Percentiles rank a stretch among this genome's conserved stretches.
These are phyloP conservation scores for Apostichopus leukothele DNA, from an alignment of 53 echinoderm and acorn worm species.

Conservation along the genomic window DNA sequence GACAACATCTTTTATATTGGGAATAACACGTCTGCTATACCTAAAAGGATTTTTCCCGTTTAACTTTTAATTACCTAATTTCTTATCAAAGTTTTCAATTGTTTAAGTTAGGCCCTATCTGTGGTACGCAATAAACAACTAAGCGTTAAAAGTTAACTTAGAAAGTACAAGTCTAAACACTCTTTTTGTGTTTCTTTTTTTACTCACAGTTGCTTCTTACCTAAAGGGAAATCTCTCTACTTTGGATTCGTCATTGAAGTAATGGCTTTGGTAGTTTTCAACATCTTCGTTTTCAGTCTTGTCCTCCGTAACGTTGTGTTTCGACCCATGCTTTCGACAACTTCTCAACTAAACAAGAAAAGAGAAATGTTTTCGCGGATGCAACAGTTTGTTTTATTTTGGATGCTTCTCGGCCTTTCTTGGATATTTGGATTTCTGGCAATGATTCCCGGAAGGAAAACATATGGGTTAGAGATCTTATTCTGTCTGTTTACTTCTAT, in stretches of 20 bases:
- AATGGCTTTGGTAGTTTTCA: neutral
- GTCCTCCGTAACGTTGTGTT: slow-evolving; percentile 6
- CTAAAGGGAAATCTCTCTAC: neutral
- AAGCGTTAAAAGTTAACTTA: no score
- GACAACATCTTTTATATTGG: no score
- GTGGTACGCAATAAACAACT: no score
- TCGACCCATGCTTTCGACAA: neutral
- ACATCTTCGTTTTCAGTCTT: neutral
- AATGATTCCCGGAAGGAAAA: neutral
- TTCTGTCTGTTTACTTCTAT: slow-evolving; percentile 9
- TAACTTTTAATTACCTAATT: no score
- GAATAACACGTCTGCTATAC: no score
- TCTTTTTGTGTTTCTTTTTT: no score
- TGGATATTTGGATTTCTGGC: slow-evolving; percentile 20
- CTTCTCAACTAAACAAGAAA: neutral
- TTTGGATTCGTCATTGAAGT: neutral
- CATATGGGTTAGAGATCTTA: neutral
- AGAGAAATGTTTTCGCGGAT: slow-evolving; percentile 15
- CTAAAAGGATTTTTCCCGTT: no score
- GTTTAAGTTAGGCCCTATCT: no score
- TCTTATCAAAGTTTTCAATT: no score
- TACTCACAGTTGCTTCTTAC: neutral
- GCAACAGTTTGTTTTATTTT: slow-evolving; percentile 23
- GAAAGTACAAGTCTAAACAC: no score
- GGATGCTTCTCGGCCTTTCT: neutral